Base-by-base conservation (phyloP, 2,113 vertebrate species). In the Notarius quadriscutis region DNA sequence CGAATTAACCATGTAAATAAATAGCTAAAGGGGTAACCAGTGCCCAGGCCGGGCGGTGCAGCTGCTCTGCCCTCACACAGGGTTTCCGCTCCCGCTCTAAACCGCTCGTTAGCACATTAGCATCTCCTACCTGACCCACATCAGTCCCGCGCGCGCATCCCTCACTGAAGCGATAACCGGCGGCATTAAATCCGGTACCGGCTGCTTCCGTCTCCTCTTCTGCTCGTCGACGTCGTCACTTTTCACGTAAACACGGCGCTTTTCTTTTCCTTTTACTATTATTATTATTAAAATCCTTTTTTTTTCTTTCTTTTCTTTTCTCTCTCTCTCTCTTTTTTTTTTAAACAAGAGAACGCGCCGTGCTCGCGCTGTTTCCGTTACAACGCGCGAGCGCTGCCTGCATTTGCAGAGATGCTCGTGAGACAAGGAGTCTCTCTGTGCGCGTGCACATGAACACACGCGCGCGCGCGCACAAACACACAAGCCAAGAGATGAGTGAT, bases 391-490 rank as follows among this genome's bases (percentile, higher is more conserved):
- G 87, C 8, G 77, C 77, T 63, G 83, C 65, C 51, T 83, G 8
- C 48, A 50, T 84, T 84, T 48, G 51, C 83, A 84, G 69, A 15
- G 84, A 84, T 84, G 85, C 88, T 89, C 82, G 87, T 69, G 80
- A 84, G 60, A 20, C 20, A 10, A 14, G 48, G 63, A 84, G 63
- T 30, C 50, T 30, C 67, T 20, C 82, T 10, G 30, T 62, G 5
- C 80, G 2, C 60, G 7, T 34, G 18, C 58, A 63, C 55, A 48
- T 58, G 55, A 48, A n/a, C 65, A 53, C 65, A 17, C 65, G 18
- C 65, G 15, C 27, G 12, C 80, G 20, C 86, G 1, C 65, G 30
- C 65, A 53, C 53, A 20, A 3, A 34, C 67, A 69, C 12, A 80
- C 11, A 41, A 84, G 55, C 57, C 57, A 67, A 41, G 81, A 67